These are phyloP conservation scores for Apodemia zela DNA, from an alignment of 2,888 invertebrate species.

Conservation along the genomic window DNA sequence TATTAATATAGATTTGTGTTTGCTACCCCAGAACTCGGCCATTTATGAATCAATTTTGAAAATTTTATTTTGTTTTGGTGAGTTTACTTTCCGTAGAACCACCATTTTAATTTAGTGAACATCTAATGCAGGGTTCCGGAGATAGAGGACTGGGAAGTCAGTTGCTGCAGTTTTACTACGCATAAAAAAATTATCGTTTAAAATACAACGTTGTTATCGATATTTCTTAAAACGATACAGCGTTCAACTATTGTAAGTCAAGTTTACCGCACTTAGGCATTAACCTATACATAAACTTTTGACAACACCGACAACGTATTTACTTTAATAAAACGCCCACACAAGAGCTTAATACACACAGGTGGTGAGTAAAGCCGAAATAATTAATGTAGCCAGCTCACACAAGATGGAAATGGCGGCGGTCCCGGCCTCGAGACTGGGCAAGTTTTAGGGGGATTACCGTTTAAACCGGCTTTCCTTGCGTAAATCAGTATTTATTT, in stretches of 20 bases:
- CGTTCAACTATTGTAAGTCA: not conserved
- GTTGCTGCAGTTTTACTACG: too few relatives aligned
- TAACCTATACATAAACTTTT: not conserved
- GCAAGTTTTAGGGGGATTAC: constrained; percentile 16
- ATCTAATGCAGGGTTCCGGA: too few relatives aligned
- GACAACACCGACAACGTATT: not conserved
- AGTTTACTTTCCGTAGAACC: too few relatives aligned
- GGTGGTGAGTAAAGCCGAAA: constrained; percentile 32
- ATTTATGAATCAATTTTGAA: too few relatives aligned
- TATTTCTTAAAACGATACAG: too few relatives aligned
- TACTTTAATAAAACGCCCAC: constrained; percentile 17
- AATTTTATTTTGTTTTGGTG: too few relatives aligned
- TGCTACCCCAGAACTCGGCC: too few relatives aligned
- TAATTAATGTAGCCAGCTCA: constrained; percentile 32
- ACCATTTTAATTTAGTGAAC: too few relatives aligned
- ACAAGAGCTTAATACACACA: constrained; percentile 26
- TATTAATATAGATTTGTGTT: too few relatives aligned
- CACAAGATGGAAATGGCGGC: constrained; percentile 26
- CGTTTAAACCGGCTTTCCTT: constrained; percentile 16
- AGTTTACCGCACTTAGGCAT: not conserved
- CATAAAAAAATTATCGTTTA: too few relatives aligned
- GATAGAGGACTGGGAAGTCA: too few relatives aligned
- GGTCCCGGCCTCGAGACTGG: constrained; percentile 19
- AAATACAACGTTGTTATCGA: too few relatives aligned
- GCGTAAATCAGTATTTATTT: constrained; percentile 18